A percentile compares a stretch with the other conserved stretches of the same genome.
Conservation (phyloP, 2,797 vertebrate species). For the Darevskia mixta region DNA sequence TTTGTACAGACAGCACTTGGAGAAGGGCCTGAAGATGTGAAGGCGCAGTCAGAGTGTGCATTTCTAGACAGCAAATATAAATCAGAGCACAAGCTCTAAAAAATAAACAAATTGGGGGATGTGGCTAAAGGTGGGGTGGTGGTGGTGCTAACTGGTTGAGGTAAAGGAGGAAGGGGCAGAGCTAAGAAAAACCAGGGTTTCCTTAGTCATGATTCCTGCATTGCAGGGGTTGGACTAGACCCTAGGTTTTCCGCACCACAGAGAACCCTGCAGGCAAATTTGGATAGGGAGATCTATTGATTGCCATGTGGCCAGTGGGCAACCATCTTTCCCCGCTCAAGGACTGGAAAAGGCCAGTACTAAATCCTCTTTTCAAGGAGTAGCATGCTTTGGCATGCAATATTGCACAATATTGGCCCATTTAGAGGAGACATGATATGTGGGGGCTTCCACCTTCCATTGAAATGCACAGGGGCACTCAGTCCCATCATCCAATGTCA, state of each 20-base stretch:
- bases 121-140: too few species aligned
- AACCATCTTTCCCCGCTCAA: neutral
- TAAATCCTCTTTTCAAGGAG: neutral
- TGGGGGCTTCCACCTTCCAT: slow-evolving; percentile 17
- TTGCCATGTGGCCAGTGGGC: neutral
- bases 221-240: too few species aligned
- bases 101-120: too few species aligned
- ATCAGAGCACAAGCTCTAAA: too few species aligned
- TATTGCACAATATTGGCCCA: too few species aligned
- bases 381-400: neutral
- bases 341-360: neutral
- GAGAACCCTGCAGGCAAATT: neutral
- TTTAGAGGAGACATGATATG: neutral
- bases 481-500: slow-evolving; percentile 15
- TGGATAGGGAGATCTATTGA: neutral
- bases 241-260: too few species aligned
- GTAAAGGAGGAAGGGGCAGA: neutral
- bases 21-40: too few species aligned
- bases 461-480: neutral
- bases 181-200: neutral
- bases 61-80: too few species aligned
- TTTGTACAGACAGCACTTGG: too few species aligned
- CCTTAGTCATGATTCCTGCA: too few species aligned
- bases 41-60: too few species aligned
- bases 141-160: neutral